A percentile compares a stretch with the other conserved stretches of the same genome.
These are phyloP conservation scores for Caranx ignobilis DNA, from an alignment of 2,113 vertebrate species.

Conservation along the genomic window DNA sequence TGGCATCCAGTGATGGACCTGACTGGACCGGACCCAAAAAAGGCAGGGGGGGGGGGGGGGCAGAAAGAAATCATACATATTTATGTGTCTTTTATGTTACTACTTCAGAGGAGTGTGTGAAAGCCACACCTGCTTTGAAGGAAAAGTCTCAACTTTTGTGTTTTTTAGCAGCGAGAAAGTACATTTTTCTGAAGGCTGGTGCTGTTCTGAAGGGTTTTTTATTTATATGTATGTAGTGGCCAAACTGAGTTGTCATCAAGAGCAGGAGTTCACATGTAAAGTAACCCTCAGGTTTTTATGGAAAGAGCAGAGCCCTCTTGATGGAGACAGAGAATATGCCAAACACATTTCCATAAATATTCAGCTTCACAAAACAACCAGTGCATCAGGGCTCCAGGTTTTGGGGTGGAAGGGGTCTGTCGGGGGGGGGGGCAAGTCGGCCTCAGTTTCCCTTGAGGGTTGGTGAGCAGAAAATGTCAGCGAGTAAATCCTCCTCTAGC, in stretches of 20 bases:
- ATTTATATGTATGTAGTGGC: neutral
- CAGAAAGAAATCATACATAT: slow-evolving; percentile 54
- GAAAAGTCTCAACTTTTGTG: slow-evolving; percentile 37
- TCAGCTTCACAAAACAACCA: slow-evolving; percentile 9
- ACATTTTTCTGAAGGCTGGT: slow-evolving; percentile 7
- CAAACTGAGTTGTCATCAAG: slow-evolving; percentile 44
- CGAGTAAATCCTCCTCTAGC: slow-evolving; percentile 42
- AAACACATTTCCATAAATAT: slow-evolving; percentile 29
- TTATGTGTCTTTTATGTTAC: slow-evolving; percentile 59
- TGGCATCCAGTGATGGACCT: slow-evolving; percentile 15
- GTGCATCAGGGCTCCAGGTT: neutral
- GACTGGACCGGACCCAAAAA: slow-evolving; percentile 7
- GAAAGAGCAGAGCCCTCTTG: neutral
- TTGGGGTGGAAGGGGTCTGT: no score
- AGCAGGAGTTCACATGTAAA: slow-evolving; percentile 21
- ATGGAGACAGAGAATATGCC: neutral
- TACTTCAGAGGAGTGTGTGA: slow-evolving; percentile 59
- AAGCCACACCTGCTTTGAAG: slow-evolving; percentile 55
- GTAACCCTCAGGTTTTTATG: slow-evolving; percentile 4
- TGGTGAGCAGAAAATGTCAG: slow-evolving; percentile 19
- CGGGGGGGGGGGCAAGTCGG: neutral
- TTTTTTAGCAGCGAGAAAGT: slow-evolving; percentile 35
- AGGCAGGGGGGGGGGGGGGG: no score
- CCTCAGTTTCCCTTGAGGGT: neutral
- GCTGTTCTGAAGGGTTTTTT: slow-evolving; percentile 2